Evolutionary conservation across 2,113 vertebrate species (phyloP).

Genomic region (Drymodes brunneopygia): DNA sequence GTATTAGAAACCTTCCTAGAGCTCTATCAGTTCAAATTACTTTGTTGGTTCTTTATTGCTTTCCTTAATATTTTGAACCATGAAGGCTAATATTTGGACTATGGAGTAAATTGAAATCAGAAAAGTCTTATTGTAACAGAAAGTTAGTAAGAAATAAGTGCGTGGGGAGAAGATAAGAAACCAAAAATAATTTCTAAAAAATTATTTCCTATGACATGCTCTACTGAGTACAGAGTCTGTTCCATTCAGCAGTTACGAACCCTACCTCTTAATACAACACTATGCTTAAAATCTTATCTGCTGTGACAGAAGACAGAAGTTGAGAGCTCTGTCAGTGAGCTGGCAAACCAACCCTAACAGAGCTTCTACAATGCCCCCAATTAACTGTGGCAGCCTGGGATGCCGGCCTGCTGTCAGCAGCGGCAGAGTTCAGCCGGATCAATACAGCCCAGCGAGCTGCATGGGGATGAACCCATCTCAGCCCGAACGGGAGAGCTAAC

Average conservation of each 20-base stretch:
- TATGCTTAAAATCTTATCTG: background rate
- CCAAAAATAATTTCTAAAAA: accelerated
- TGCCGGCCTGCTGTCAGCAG: background rate
- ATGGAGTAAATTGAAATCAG: background rate
- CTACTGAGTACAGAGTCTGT: background rate
- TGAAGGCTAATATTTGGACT: background rate
- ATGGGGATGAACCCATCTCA: background rate
- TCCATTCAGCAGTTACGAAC: background rate
- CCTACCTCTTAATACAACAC: background rate
- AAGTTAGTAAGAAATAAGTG: background rate
- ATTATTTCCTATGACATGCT: background rate
- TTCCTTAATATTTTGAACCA: background rate
- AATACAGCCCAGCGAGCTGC: background rate
- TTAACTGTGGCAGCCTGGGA: background rate
- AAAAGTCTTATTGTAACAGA: background rate
- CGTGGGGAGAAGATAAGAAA: background rate
- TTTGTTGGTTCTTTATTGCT: background rate
- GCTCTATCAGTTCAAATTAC: background rate
- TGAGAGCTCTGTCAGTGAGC: background rate
- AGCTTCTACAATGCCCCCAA: background rate
- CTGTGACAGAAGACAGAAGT: background rate
- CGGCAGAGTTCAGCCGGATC: background rate
- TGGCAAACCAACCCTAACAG: background rate
- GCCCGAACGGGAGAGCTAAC: background rate
- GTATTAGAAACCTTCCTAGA: background rate